Conservation (phyloP, 2,113 vertebrate genomes). For the Nycticorax nycticorax region DNA sequence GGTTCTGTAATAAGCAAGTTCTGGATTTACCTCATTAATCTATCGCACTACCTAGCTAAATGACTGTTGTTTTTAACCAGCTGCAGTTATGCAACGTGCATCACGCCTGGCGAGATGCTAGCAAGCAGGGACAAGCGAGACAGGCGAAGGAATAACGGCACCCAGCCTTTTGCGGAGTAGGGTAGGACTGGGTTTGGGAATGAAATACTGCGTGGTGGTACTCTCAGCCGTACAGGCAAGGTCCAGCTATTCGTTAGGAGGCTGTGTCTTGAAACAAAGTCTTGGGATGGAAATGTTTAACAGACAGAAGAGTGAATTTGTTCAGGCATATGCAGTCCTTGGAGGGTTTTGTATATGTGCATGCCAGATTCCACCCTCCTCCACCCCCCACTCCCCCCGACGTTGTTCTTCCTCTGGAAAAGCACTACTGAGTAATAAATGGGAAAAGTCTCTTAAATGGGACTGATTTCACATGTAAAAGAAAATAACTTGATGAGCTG, state of each 20-base stretch:
- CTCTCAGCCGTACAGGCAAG: background rate
- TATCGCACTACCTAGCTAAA: background rate
- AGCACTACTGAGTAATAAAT: background rate
- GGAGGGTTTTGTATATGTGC: background rate
- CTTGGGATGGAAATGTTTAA: conserved; percentile 22
- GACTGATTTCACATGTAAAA: background rate
- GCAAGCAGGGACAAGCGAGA: background rate
- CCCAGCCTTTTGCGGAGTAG: background rate
- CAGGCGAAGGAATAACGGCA: background rate
- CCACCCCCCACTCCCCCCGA: background rate
- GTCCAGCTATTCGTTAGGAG: conserved; percentile 54
- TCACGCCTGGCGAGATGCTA: background rate
- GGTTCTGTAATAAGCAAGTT: background rate
- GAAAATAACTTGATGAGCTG: conserved; percentile 29
- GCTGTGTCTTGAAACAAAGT: conserved; percentile 15
- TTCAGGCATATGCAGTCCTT: background rate
- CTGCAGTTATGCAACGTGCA: background rate
- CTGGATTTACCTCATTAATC: conserved; percentile 20
- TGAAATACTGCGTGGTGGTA: background rate
- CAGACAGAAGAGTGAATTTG: background rate
- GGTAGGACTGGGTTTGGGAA: conserved; percentile 29
- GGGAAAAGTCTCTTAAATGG: background rate
- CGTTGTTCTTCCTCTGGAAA: background rate
- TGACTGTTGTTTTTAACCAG: background rate
- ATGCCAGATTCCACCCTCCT: background rate